Conservation (phyloP, 2,888 invertebrate genomes). For the Dynastes hyllus region DNA sequence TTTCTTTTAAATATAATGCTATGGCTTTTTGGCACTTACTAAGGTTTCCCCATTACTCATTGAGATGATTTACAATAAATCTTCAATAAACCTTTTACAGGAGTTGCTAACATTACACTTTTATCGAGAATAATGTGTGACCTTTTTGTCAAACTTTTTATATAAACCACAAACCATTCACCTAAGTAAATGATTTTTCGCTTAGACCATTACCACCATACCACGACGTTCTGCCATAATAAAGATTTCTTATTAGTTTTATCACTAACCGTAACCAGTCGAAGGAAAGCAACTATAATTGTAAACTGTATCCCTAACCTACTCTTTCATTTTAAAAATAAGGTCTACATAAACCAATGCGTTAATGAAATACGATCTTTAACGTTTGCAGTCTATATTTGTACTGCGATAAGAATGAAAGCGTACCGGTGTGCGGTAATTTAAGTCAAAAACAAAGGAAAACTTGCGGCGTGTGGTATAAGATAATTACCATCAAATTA, state of each 20-base stretch:
- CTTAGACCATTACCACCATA: too few relatives aligned
- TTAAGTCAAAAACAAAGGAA: not conserved
- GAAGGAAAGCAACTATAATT: not conserved
- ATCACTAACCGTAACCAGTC: not conserved
- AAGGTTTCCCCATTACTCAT: too few relatives aligned
- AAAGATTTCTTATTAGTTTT: not conserved
- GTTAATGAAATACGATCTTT: not conserved
- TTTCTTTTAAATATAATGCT: too few relatives aligned
- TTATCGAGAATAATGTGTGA: too few relatives aligned
- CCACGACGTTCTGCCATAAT: not conserved
- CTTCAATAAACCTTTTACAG: too few relatives aligned
- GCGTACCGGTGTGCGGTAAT: not conserved
- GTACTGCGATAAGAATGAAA: not conserved
- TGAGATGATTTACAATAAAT: too few relatives aligned
- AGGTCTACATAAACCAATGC: not conserved
- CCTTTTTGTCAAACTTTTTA: too few relatives aligned
- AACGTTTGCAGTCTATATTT: not conserved
- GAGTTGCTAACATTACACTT: too few relatives aligned
- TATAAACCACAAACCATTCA: too few relatives aligned
- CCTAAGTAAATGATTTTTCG: too few relatives aligned
- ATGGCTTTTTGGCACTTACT: too few relatives aligned
- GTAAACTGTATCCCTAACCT: not conserved
- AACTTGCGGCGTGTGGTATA: not conserved
- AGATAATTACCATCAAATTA: constrained; percentile 10
- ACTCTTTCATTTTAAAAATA: not conserved